phyloP scores from a whole-genome alignment of 2,113 vertebrate species.

The Myiozetetes cayanensis region DNA sequence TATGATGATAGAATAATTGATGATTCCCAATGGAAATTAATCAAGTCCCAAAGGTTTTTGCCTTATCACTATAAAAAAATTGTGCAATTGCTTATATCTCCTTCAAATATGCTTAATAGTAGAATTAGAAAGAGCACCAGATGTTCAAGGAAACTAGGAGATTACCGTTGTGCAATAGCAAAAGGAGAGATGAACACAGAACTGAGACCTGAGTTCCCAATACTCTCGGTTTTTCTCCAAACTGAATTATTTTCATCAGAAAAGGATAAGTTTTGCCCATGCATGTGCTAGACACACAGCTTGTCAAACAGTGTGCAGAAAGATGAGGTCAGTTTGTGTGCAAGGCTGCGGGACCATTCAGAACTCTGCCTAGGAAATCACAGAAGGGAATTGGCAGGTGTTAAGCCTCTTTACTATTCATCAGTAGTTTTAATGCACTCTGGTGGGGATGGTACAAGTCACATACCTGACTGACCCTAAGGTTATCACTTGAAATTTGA shows the following conservation, averaged over 20 bases:
- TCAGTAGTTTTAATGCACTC: not conserved
- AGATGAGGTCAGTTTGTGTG: not conserved
- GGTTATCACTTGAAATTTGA: not conserved
- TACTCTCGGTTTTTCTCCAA: not conserved
- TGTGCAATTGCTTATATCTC: not conserved
- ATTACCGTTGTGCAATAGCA: not conserved
- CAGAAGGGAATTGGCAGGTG: not conserved
- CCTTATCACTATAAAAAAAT: not conserved
- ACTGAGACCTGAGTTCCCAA: not conserved
- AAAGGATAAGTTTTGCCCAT: not conserved
- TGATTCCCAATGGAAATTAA: not conserved
- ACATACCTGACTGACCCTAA: not conserved
- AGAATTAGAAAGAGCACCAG: slow-evolving; percentile 15
- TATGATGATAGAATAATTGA: not conserved
- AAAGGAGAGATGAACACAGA: not conserved
- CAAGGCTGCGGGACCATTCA: not conserved
- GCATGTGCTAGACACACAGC: fast-evolving
- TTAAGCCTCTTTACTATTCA: not conserved
- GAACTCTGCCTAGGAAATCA: not conserved
- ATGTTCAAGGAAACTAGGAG: not conserved
- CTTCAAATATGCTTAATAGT: not conserved
- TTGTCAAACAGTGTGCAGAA: not conserved
- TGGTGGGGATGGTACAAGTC: not conserved
- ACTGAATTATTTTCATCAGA: not conserved
- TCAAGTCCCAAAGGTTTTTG: not conserved